Conservation (phyloP, 2,113 vertebrate genomes). For the Zeus faber region DNA sequence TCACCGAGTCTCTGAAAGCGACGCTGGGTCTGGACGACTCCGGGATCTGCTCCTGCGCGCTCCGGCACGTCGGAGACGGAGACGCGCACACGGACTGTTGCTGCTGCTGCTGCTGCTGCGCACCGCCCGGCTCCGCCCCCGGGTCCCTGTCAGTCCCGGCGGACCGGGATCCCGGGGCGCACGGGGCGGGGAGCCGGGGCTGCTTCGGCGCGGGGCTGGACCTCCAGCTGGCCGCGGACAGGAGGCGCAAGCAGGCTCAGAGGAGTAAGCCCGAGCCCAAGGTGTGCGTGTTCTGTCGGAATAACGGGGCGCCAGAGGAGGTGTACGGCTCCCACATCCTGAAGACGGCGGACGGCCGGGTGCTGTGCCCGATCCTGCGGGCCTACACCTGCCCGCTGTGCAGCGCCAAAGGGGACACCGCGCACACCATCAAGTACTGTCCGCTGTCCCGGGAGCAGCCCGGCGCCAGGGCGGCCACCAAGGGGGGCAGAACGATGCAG, state of each 20-base stretch:
- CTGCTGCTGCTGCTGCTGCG: conserved; percentile 45
- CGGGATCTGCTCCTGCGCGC: conserved; percentile 67
- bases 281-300: conserved; percentile 83
- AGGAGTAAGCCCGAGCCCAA: conserved; percentile 75
- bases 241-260: conserved; percentile 65
- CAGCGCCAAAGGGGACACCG: conserved; percentile 81
- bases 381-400: conserved; percentile 81
- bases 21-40: conserved; percentile 77
- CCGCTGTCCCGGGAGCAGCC: conserved; percentile 77
- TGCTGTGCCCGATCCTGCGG: conserved; percentile 79
- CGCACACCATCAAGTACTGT: conserved; percentile 84
- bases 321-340: conserved; percentile 81
- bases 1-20: conserved; percentile 78
- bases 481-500: conserved; percentile 59
- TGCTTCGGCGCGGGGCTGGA: conserved; percentile 66
- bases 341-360: conserved; percentile 77
- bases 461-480: conserved; percentile 61
- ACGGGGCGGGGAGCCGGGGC: conserved; percentile 51
- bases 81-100: conserved; percentile 67
- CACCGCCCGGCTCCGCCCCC: conserved; percentile 57
- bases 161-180: too few relatives aligned
- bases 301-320: conserved; percentile 80
- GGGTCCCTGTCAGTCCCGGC: conserved; percentile 73
- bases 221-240: conserved; percentile 65
- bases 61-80: conserved; percentile 46